These are phyloP conservation scores for Bambusicola thoracicus DNA, from an alignment of 2,113 vertebrate species.

Conservation along the genomic window DNA sequence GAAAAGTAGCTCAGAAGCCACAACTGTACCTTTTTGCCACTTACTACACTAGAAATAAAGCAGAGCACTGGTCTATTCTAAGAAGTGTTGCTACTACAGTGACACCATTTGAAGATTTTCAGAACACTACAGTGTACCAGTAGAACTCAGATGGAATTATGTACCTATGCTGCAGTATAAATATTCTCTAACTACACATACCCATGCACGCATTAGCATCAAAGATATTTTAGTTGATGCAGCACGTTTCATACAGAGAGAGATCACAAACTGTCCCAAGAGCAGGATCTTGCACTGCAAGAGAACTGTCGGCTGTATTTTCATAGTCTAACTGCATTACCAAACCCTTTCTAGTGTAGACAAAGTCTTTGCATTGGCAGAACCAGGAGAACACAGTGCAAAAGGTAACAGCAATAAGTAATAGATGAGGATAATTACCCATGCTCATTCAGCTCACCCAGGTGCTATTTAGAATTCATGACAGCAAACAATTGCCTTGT, in stretches of 20 bases:
- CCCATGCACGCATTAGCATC: neutral
- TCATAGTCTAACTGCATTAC: neutral
- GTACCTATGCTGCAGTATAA: neutral
- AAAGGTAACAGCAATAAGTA: neutral
- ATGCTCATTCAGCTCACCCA: accelerated
- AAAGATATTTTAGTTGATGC: neutral
- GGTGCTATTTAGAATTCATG: neutral
- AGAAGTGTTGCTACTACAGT: neutral
- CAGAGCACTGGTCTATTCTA: neutral
- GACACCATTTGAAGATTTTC: neutral
- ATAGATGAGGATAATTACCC: neutral
- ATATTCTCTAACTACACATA: neutral
- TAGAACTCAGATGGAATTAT: neutral
- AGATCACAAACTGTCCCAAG: neutral
- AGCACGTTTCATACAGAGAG: neutral
- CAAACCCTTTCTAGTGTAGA: neutral
- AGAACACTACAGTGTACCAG: neutral
- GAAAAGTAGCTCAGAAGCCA: neutral
- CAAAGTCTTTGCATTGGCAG: neutral
- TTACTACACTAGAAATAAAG: neutral
- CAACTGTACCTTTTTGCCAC: neutral
- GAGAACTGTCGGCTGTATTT: neutral
- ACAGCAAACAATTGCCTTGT: neutral
- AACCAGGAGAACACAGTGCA: neutral
- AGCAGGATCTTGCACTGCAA: neutral